These are phyloP conservation scores for Helostoma temminkii DNA, from an alignment of 2,797 vertebrate species.

Conservation along the genomic window DNA sequence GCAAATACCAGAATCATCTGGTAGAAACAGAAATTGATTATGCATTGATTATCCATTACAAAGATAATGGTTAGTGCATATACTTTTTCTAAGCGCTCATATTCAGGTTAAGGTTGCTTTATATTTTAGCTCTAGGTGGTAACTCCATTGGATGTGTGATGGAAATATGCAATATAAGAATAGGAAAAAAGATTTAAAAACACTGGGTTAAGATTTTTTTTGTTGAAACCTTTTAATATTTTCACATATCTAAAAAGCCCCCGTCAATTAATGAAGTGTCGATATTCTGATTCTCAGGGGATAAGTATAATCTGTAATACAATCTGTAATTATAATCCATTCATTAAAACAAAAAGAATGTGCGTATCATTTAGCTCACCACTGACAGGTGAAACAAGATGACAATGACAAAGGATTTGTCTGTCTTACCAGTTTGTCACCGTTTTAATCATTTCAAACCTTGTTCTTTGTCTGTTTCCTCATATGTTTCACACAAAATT, in stretches of 20 bases:
- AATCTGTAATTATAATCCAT: too few species aligned
- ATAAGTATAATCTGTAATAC: background rate
- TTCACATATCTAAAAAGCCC: background rate
- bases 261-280: background rate
- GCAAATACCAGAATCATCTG: background rate
- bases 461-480: background rate
- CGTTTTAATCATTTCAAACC: background rate
- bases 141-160: background rate
- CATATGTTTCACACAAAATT: slow-evolving; percentile 6
- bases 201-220: background rate
- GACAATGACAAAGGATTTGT: background rate
- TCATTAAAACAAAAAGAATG: too few species aligned
- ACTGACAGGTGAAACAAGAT: background rate
- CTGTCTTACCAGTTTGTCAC: background rate
- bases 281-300: background rate
- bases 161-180: background rate
- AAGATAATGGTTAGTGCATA: background rate
- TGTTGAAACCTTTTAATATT: background rate
- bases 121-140: background rate
- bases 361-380: background rate
- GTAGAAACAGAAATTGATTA: background rate
- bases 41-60: background rate
- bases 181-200: too few species aligned
- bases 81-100: background rate
- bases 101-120: background rate